Evolutionary conservation across 2,113 vertebrate species (phyloP).

Genomic region (Ailuropoda melanoleuca): DNA sequence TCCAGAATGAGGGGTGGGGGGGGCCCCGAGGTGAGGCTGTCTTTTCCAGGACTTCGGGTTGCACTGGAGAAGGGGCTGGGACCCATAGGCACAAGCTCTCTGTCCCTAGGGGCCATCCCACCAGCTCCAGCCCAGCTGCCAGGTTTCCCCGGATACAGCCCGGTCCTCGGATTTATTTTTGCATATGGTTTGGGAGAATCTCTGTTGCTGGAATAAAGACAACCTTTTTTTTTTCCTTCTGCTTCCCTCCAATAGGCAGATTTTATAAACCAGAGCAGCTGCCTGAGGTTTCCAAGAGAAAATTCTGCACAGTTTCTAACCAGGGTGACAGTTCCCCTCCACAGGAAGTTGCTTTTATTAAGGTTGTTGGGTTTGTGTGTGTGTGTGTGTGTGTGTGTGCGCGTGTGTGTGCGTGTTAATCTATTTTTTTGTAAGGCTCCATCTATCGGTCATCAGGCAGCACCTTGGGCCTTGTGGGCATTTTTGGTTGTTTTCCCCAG

Average conservation of each 20-base stretch:
- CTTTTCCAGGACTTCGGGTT: neutral
- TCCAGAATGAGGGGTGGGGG: neutral
- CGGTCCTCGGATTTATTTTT: conserved; percentile 72
- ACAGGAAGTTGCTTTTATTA: conserved; percentile 68
- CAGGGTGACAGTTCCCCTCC: conserved; percentile 70
- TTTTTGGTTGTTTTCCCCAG: neutral
- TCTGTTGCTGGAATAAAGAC: conserved; percentile 72
- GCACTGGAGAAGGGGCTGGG: neutral
- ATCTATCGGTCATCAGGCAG: conserved; percentile 45
- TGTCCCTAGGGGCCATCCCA: conserved; percentile 27
- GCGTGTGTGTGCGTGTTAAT: neutral
- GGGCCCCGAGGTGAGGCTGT: neutral
- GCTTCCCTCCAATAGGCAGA: conserved; percentile 71
- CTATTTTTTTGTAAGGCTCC: conserved; percentile 13
- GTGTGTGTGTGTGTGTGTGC: neutral
- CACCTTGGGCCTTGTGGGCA: neutral
- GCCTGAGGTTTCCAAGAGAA: conserved; percentile 77
- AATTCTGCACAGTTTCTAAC: conserved; percentile 77
- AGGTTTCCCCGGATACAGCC: conserved; percentile 70
- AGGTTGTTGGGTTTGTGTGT: neutral
- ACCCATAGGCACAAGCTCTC: neutral
- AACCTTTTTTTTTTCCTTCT: neutral
- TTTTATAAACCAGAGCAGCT: conserved; percentile 81
- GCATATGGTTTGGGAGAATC: conserved; percentile 76
- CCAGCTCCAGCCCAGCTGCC: conserved; percentile 57